Base-by-base conservation (phyloP, 2,888 invertebrate genomes). In the Eristalis intricaria region DNA sequence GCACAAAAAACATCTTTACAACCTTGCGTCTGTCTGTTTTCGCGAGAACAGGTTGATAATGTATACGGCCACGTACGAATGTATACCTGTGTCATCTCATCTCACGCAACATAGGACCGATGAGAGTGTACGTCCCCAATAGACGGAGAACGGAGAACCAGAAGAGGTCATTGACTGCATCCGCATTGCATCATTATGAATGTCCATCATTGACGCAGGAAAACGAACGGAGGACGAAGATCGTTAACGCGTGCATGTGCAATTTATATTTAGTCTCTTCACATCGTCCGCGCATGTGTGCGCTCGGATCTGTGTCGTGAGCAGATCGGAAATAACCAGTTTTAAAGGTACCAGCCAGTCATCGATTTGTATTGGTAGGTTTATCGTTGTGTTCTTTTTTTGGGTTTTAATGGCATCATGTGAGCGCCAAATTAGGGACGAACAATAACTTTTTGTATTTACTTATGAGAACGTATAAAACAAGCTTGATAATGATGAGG, bases 351-450 rank as follows among this genome's bases (percentile, higher is more conserved):
- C 19, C 50, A 22, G 50, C n/a, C 50, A 50, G 50, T 50, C 50
- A 50, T 50, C 19, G 50, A 50, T 50, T 50, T 50, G 50, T 19
- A 7, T 5, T 19, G 60, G 26, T 26, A 0, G 60, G 15, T 4
- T 10, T 19, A 22, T 43, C 5, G 4, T 7, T 13, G 5, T 43
- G 26, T 43, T 19, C 50, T 26, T 40, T 26, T 71, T n/a, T 26
- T 29, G 0, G 8, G 13, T 60, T 60, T 60, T 60, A 60, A 26
- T 60, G 60, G 26, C 40, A 73, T 73, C 63, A 63, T 71, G 61
- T 71, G 73, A 73, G 73, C 15, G 43, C 60, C 15, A 43, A 73
- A 61, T 50, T 40, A 32, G 32, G 43, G 38, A 23, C 38, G n/a
- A 60, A 26, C 26, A 60, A 60, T 60, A 26, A 13, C 13, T 2